These are phyloP conservation scores for Adelosebastes latens DNA, from an alignment of 2,797 vertebrate genomes.

Conservation along the genomic window DNA sequence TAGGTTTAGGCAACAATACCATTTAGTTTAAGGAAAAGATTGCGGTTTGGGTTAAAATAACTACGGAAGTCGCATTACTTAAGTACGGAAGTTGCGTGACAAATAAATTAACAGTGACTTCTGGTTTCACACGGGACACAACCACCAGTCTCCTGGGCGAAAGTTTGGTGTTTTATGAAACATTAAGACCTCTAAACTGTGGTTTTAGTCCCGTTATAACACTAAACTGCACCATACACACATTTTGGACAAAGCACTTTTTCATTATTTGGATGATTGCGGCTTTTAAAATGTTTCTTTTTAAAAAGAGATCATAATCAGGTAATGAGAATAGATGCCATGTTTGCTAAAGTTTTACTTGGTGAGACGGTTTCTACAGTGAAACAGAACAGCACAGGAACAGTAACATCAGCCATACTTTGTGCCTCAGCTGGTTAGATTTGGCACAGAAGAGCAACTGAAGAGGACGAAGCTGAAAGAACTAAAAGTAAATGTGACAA, in stretches of 20 bases:
- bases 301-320: neutral
- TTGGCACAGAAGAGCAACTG: neutral
- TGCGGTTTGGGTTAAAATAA: too few relatives aligned
- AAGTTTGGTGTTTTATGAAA: neutral
- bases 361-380: neutral
- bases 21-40: too few relatives aligned
- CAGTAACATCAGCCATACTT: neutral
- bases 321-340: neutral
- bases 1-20: too few relatives aligned
- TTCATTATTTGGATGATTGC: neutral
- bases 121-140: too few relatives aligned
- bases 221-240: neutral
- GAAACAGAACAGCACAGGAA: neutral
- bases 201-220: neutral
- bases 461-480: constrained; percentile 2
- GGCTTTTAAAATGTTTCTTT: neutral
- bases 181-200: neutral
- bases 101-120: too few relatives aligned
- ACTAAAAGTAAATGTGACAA: constrained; percentile 48
- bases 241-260: neutral
- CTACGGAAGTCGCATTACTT: too few relatives aligned
- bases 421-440: neutral
- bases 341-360: neutral
- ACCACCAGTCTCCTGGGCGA: too few relatives aligned
- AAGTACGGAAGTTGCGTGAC: too few relatives aligned